phyloP scores from a whole-genome alignment of 2,888 invertebrate species.

The Brachyptera risi region DNA sequence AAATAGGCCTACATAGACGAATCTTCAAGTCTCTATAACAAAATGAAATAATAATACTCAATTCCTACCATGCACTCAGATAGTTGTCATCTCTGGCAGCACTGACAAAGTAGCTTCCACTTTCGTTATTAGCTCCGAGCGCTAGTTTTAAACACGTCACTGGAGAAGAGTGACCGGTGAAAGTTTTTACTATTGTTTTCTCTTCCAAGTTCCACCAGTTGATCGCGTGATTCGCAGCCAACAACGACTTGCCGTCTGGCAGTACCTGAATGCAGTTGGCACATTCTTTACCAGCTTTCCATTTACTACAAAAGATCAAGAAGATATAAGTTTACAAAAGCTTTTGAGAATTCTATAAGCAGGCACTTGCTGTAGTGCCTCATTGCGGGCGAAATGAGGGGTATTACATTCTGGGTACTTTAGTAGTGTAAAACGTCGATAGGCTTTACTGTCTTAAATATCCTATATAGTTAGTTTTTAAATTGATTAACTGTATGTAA shows the following conservation, averaged over 20 bases:
- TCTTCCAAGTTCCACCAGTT: constrained; percentile 60
- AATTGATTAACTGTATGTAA: too few relatives aligned
- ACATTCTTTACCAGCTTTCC: constrained; percentile 60
- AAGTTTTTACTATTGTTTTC: constrained; percentile 57
- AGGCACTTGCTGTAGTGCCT: too few relatives aligned
- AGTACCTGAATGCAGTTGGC: constrained; percentile 59
- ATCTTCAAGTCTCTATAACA: too few relatives aligned
- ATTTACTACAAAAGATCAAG: constrained; percentile 53
- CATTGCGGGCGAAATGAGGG: too few relatives aligned
- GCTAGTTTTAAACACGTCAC: constrained; percentile 48
- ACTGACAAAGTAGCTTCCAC: constrained; percentile 46
- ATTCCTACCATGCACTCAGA: constrained; percentile 41
- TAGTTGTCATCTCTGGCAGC: constrained; percentile 39
- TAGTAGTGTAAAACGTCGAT: too few relatives aligned
- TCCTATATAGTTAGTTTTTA: too few relatives aligned
- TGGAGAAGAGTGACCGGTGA: constrained; percentile 60
- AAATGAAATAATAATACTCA: too few relatives aligned
- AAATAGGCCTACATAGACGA: too few relatives aligned
- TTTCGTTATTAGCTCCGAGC: constrained; percentile 37
- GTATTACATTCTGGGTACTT: too few relatives aligned
- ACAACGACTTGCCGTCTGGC: constrained; percentile 43
- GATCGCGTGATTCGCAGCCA: constrained; percentile 48
- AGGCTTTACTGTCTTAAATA: too few relatives aligned
- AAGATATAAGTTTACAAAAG: too few relatives aligned
- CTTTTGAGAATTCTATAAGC: too few relatives aligned